These are phyloP conservation scores for Azemiops feae DNA, from an alignment of 2,113 vertebrate genomes.

Conservation along the genomic window DNA sequence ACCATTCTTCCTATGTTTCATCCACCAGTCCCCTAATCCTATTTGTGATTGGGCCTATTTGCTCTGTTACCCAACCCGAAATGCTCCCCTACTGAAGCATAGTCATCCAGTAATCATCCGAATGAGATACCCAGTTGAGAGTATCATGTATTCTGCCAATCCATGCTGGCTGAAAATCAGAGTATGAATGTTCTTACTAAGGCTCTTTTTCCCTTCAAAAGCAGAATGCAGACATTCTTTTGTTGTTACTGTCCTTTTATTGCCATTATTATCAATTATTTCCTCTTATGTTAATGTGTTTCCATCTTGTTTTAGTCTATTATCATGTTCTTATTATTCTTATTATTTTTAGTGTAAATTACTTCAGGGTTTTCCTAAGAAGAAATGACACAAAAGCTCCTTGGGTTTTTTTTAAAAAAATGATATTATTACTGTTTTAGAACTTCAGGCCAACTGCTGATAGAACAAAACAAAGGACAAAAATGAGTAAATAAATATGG, in stretches of 20 bases:
- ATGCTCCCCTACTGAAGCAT: not conserved
- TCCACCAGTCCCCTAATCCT: no score
- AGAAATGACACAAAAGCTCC: not conserved
- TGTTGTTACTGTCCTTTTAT: not conserved
- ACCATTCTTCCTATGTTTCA: no score
- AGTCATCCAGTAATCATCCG: not conserved
- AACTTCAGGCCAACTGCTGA: not conserved
- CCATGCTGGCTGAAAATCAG: not conserved
- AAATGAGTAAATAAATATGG: not conserved
- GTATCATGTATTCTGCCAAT: not conserved
- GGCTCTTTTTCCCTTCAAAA: not conserved
- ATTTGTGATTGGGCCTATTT: not conserved
- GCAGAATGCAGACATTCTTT: not conserved
- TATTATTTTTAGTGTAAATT: not conserved
- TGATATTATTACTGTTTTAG: not conserved
- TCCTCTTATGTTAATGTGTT: not conserved
- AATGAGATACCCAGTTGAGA: not conserved
- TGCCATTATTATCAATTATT: not conserved
- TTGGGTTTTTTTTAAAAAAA: not conserved
- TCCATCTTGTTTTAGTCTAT: not conserved
- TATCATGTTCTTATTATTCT: not conserved
- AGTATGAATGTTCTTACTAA: not conserved
- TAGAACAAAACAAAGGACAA: not conserved
- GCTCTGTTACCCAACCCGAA: not conserved
- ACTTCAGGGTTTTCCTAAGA: not conserved